phyloP scores from a whole-genome alignment of 1,140 invertebrate species.

The Battus philenor region DNA sequence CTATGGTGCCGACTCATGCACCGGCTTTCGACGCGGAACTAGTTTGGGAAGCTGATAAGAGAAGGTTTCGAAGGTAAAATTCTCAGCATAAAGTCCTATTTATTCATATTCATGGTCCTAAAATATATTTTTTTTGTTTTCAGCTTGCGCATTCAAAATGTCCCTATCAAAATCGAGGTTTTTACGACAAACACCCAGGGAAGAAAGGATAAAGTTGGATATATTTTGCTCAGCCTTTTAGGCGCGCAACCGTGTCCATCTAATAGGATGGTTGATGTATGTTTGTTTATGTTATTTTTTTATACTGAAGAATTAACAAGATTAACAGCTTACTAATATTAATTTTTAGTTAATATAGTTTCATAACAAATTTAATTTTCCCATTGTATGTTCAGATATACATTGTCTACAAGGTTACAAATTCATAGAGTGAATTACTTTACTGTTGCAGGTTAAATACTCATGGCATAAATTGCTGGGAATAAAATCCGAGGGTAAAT shows the following conservation, averaged over 20 bases:
- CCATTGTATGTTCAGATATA: too few species aligned
- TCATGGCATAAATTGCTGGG: constrained; percentile 60
- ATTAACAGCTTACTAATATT: too few species aligned
- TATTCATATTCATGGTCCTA: too few species aligned
- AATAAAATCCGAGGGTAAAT: constrained; percentile 63
- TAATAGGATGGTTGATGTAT: constrained; percentile 61
- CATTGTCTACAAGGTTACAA: too few species aligned
- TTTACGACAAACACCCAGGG: constrained; percentile 48
- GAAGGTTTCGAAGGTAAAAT: constrained; percentile 57
- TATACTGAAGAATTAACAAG: too few species aligned
- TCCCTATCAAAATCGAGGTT: constrained; percentile 64
- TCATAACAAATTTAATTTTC: too few species aligned
- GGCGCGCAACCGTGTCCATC: constrained; percentile 64
- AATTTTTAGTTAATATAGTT: too few species aligned
- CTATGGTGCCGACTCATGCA: constrained; percentile 53
- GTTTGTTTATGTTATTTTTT: too few species aligned
- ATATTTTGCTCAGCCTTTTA: constrained; percentile 56
- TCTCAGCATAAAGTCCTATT: neutral
- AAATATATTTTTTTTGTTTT: constrained; percentile 19
- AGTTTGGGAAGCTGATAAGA: constrained; percentile 68
- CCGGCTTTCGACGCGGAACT: constrained; percentile 66
- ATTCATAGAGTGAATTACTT: too few species aligned
- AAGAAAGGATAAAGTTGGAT: constrained; percentile 60
- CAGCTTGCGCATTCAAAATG: constrained; percentile 62
- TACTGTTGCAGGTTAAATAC: constrained; percentile 58